phyloP scores from a whole-genome alignment of 2,113 vertebrate species.

The Macrotis lagotis region DNA sequence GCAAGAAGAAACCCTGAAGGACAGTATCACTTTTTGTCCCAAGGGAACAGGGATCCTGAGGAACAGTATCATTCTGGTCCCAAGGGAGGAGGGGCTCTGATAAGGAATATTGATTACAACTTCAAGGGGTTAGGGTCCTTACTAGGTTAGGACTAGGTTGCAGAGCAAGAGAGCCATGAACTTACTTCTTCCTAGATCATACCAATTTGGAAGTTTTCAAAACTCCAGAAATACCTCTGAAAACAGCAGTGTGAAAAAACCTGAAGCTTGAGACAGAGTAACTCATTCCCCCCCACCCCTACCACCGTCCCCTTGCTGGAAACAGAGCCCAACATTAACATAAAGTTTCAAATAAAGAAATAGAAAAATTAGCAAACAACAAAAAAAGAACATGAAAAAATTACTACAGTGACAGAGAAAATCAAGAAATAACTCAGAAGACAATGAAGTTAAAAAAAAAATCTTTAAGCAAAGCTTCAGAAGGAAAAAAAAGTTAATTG shows the following conservation, averaged over 20 bases:
- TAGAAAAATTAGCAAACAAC: not conserved
- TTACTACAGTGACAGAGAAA: not conserved
- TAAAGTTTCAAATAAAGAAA: not conserved
- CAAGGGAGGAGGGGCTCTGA: not conserved
- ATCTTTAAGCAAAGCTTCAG: not conserved
- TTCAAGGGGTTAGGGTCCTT: not conserved
- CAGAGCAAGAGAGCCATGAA: not conserved
- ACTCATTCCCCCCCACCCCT: too few relatives aligned
- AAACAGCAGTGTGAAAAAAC: not conserved
- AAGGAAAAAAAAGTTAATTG: not conserved
- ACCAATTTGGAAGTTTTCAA: not conserved
- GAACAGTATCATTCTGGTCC: not conserved
- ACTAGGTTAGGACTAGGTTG: too few relatives aligned
- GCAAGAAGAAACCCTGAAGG: not conserved
- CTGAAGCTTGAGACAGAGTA: not conserved
- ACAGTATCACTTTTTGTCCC: not conserved
- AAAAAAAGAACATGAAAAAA: not conserved
- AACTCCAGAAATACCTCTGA: not conserved
- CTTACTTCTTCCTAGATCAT: not conserved
- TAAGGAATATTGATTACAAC: not conserved
- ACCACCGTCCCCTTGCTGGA: not conserved
- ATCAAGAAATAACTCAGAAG: not conserved
- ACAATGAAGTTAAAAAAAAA: not conserved
- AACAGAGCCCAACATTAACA: not conserved
- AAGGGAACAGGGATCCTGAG: not conserved